Evolutionary conservation across 2,888 invertebrate genomes (phyloP), one percentile per base, ranked within the genome.

Genomic region (Blera fallax): DNA sequence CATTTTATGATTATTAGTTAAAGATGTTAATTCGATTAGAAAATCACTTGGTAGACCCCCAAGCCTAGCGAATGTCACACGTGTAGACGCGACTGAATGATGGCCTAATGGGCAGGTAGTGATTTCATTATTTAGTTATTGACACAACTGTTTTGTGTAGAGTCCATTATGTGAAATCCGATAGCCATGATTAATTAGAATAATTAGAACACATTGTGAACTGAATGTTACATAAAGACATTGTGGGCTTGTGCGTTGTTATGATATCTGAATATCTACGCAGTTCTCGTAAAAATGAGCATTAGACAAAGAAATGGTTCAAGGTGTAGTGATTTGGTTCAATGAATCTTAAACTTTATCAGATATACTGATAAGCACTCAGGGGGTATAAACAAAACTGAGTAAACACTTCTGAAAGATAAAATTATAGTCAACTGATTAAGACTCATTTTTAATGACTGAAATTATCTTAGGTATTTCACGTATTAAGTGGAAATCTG

Each of bases 1-100:
- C 27, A 69, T 56, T 74, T 74, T 84, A 84, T 64, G 70, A 84
- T 79, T 73, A 78, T 45, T 54, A 40, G 73, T 37, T 54, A 27
- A 18, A 78, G 69, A 84, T 79, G 73, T 69, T 69, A 74, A 84
- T 79, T 69, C 40, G 40, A 69, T 62, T 62, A 78, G 52, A 67
- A 18, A 56, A 11, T 32, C 18, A 50, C 40, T 54, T 50, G 14
- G n/a, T 37, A 37, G 37, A 11, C 11, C 37, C 3, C 37, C 3
- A 2, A 3, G 11, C 18, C n/a, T 27, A 21, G 32, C 37, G 29
- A 60, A 40, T 70, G 62, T 32, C 69, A 45, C 10, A 48, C 43
- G 52, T 54, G 64, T 56, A n/a, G n/a, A 29, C 8, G 45, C 24
- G 16, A 10, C 8, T 32, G 54, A 40, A 32, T 54, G 67, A 62